phyloP scores from a whole-genome alignment of 2,797 vertebrate genomes.

The Pangasius larnaudii region DNA sequence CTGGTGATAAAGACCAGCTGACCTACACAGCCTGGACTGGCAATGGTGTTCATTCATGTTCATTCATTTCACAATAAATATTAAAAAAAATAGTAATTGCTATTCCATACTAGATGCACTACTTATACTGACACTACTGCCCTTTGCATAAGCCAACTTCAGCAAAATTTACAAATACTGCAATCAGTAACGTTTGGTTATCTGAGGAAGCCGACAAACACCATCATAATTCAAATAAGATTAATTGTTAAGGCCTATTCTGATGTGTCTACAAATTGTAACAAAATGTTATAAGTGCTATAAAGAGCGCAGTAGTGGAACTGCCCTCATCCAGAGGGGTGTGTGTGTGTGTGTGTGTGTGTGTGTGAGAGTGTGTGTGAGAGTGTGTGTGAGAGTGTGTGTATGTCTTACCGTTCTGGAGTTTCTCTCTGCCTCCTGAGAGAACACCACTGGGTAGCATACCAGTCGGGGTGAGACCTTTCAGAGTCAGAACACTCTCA shows the following conservation, averaged over 20 bases:
- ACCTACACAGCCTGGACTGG: not conserved
- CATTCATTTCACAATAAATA: not conserved
- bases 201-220: not conserved
- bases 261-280: not conserved
- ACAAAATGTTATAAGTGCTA: not conserved
- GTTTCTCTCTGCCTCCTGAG: constrained; percentile 95
- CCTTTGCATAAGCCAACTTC: not conserved
- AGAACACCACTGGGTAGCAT: constrained; percentile 98
- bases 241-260: not conserved
- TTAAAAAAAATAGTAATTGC: not conserved
- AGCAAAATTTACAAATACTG: not conserved
- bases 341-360: no score
- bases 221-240: not conserved
- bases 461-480: constrained; percentile 96
- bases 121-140: not conserved
- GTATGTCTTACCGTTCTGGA: constrained; percentile 92
- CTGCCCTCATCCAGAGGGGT: not conserved
- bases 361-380: constrained; percentile 22
- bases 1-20: not conserved
- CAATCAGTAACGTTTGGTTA: not conserved
- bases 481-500: constrained; percentile 96
- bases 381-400: constrained; percentile 26
- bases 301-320: constrained; percentile 7
- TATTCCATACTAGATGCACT: not conserved
- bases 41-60: not conserved